Evolutionary conservation across 2,113 vertebrate species (phyloP).

Genomic region (Synodontis membranacea): DNA sequence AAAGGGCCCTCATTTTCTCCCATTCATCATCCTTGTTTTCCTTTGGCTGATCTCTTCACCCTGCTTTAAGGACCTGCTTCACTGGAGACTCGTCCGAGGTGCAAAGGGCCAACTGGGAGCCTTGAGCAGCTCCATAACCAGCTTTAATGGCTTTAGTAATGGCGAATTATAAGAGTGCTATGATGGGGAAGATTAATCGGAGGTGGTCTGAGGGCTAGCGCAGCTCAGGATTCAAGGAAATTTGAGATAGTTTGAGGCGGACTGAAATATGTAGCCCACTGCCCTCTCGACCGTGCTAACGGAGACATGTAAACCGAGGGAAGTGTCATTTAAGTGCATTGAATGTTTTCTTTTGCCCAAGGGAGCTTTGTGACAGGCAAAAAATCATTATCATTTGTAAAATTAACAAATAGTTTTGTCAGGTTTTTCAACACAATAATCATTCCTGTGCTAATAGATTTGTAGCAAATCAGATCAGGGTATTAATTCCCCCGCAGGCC

Average conservation of each 20-base stretch:
- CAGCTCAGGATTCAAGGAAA: constrained; percentile 71
- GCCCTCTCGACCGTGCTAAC: constrained; percentile 65
- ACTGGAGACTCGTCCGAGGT: constrained; percentile 70
- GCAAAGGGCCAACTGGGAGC: constrained; percentile 70
- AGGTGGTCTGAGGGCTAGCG: constrained; percentile 68
- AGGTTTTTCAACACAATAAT: constrained; percentile 73
- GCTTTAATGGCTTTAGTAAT: constrained; percentile 79
- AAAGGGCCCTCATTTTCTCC: constrained; percentile 72
- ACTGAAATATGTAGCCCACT: constrained; percentile 70
- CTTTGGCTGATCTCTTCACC: constrained; percentile 80
- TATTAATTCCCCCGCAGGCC: constrained; percentile 64
- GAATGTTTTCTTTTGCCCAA: constrained; percentile 67
- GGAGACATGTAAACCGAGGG: constrained; percentile 67
- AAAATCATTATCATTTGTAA: constrained; percentile 82
- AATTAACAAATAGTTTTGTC: constrained; percentile 81
- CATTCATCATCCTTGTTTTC: constrained; percentile 85
- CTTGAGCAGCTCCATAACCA: constrained; percentile 52
- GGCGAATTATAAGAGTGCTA: constrained; percentile 79
- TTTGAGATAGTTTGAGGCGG: constrained; percentile 64
- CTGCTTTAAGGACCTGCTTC: constrained; percentile 78
- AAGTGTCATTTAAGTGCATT: constrained; percentile 54
- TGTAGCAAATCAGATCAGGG: constrained; percentile 56
- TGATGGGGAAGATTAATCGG: constrained; percentile 82
- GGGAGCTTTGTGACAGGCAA: constrained; percentile 63
- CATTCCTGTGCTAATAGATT: constrained; percentile 76